Base-by-base conservation (phyloP, 64 coral and sea anemone species). In the Catalaphyllia jardinei region DNA sequence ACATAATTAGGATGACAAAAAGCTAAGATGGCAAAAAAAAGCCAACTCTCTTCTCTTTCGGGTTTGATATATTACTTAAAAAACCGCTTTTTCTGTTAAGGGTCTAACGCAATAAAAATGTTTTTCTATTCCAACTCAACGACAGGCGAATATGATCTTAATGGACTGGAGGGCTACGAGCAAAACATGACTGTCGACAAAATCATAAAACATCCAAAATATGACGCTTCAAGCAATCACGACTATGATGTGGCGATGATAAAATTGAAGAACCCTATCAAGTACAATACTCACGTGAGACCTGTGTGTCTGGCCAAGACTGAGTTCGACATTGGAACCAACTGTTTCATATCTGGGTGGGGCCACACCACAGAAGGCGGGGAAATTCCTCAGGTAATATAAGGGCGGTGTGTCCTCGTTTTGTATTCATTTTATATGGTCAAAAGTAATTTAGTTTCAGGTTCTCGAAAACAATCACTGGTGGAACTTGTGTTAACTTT, bases 161-260 rank as follows among this genome's bases (percentile, higher is more conserved):
- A 91, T 39, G 76, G 63, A 19, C 25, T 62, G 0, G 94, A 96
- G 27, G 88, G 38, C 8, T 96, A 90, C 31, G 94, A 96, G 29
- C 94, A 96, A 55, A 67, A 78, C 38, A 72, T 77, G 6, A 78
- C 60, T 1, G 79, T 96, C 31, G 91, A 96, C 3, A 79, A 35
- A 46, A 96, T 96, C 31, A 87, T 96, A 28, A 55, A 46, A 31
- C 94, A 96, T 71, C 94, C 91, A 28, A 11, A 89, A 3, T 96
- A 96, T 72, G 46, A 71, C 20, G 29, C 87, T 17, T 46, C 30
- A 25, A 81, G 80, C 4, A 96, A 92, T 30, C 81, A 93, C 22
- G 94, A 96, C 71, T 96, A 93, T 49, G 94, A 96, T 38, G 83
- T 96, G n/a, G 94, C 94, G 16, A 39, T 96, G 31, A 20, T 96